Base-by-base conservation (phyloP, 2,888 invertebrate genomes). In the Phrixothrix hirtus region DNA sequence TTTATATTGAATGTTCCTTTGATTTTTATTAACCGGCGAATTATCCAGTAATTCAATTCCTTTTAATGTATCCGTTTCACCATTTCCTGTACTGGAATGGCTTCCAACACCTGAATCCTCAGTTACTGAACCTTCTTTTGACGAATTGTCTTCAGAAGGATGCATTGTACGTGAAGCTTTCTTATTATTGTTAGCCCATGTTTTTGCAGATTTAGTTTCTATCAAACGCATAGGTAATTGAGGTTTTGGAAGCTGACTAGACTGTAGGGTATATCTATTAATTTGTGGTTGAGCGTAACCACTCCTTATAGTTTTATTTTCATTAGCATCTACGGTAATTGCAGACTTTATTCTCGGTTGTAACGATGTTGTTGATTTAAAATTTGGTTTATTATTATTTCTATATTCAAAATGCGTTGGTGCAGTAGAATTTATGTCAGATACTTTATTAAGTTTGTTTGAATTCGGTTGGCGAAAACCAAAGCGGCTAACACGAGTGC, bases 231-330 rank as follows among this genome's bases (percentile, higher is more conserved):
- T 80, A 27, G 86, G 82, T 65, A 83, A 86, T 74, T 90, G 89
- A 0, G 89, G 89, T 52, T 83, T 77, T 0, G 91, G 91, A 60
- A 91, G 76, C 67, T 88, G 87, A 47, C 85, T 86, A 17, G 87
- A 84, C 62, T 86, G 86, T 41, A 86, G 69, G 2, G 85, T 85
- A 60, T 81, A 86, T 72, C 85, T 88, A 35, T 76, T 74, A 1
- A 75, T 64, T 47, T 76, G 70, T 50, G 74, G 70, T n/a, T 71
- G 70, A 37, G 48, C 41, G 43, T 42, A 44, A 26, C 15, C 30
- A 6, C 34, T 39, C 36, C 26, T 45, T 15, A 32, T 51, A 7
- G 45, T 55, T 32, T 43, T 54, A 34, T 57, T 60, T 43, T 58
- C 61, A 34, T 61, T 61, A 4, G 53, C 11, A 31, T 56, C 48